Evolutionary conservation across 2,888 invertebrate genomes (phyloP).

Genomic region (Adineta ricciae): DNA sequence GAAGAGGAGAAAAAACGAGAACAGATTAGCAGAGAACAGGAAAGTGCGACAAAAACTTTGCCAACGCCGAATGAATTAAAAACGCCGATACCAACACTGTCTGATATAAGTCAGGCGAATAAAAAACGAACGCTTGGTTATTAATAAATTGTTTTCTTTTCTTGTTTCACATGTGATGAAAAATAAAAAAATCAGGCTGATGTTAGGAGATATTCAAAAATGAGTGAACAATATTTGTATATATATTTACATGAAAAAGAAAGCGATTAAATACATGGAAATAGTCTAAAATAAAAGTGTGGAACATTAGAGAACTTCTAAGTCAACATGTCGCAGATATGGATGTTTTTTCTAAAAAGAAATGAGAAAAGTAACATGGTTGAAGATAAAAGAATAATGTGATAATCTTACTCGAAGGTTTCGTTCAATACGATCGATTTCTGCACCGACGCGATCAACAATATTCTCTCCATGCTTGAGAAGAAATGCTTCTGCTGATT

Average conservation of each 20-base stretch:
- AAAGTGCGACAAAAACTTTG: background rate
- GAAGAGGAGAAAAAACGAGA: background rate
- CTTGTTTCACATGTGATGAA: background rate
- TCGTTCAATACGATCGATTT: constrained; percentile 93
- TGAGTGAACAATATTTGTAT: too few species aligned
- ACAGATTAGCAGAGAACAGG: background rate
- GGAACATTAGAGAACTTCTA: constrained; percentile 69
- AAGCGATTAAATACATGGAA: background rate
- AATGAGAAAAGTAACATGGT: constrained; percentile 38
- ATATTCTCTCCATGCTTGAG: constrained; percentile 91
- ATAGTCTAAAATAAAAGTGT: background rate
- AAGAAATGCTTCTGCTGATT: constrained; percentile 80
- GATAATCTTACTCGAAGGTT: constrained; percentile 67
- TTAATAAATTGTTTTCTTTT: background rate
- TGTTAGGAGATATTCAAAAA: background rate
- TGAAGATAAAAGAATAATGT: background rate
- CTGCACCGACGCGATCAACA: constrained; percentile 89
- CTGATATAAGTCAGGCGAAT: background rate
- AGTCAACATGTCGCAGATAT: constrained; percentile 82
- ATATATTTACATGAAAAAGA: background rate
- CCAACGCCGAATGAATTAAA: background rate
- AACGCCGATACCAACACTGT: background rate
- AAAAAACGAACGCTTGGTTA: background rate
- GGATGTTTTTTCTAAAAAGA: constrained; percentile 75
- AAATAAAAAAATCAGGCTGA: background rate